phyloP scores from a whole-genome alignment of 2,797 vertebrate species.

The Sebastes ruberrimus region DNA sequence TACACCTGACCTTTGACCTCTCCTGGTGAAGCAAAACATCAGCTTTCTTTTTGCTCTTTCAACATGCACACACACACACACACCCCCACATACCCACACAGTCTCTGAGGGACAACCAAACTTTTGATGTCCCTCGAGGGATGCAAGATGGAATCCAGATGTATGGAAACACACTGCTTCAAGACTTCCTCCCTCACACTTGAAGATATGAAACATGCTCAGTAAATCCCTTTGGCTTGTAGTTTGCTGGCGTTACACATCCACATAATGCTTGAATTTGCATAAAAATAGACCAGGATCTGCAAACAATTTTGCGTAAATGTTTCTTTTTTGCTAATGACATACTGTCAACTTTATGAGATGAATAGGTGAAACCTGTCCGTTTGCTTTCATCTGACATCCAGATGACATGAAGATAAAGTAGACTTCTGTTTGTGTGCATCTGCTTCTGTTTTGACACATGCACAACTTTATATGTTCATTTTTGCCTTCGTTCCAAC shows the following conservation, averaged over 20 bases:
- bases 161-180: constrained; percentile 58
- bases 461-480: background rate
- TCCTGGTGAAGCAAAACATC: constrained; percentile 44
- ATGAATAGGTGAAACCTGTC: background rate
- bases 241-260: constrained; percentile 41
- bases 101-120: constrained; percentile 49
- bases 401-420: background rate
- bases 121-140: constrained; percentile 69
- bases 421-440: background rate
- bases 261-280: constrained; percentile 31
- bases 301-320: constrained; percentile 15
- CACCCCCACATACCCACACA: constrained; percentile 2
- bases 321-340: constrained; percentile 6
- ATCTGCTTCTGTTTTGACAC: constrained; percentile 6
- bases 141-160: constrained; percentile 76
- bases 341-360: background rate
- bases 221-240: constrained; percentile 44
- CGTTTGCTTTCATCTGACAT: background rate
- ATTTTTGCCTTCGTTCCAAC: background rate
- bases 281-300: constrained; percentile 34
- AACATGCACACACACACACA: constrained; percentile 3
- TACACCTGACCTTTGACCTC: constrained; percentile 46
- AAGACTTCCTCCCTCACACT: constrained; percentile 58
- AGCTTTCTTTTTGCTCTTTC: constrained; percentile 28
- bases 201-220: constrained; percentile 58